These are phyloP conservation scores for Girardia tigrina DNA, from an alignment of 2,888 invertebrate species.

Conservation along the genomic window DNA sequence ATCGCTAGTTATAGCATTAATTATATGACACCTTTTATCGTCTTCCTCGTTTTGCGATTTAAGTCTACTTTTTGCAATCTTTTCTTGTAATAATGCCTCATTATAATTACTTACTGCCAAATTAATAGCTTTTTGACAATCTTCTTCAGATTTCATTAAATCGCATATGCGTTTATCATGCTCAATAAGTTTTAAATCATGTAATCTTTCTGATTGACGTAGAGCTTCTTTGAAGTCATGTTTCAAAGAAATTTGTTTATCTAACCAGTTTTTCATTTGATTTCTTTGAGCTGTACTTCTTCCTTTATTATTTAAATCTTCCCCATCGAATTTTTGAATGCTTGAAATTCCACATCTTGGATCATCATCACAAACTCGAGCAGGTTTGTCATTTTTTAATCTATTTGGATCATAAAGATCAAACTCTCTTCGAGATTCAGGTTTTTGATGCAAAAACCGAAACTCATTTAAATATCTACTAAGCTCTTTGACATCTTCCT, in stretches of 20 bases:
- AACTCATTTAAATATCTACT: slow-evolving; percentile 62
- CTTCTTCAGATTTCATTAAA: slow-evolving; percentile 62
- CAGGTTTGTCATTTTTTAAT: slow-evolving; percentile 63
- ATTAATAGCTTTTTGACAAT: slow-evolving; percentile 62
- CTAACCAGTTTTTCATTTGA: slow-evolving; percentile 69
- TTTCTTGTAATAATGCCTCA: slow-evolving; percentile 58
- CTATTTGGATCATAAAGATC: slow-evolving; percentile 72
- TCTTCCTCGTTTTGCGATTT: slow-evolving; percentile 56
- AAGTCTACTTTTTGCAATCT: slow-evolving; percentile 51
- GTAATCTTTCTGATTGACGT: slow-evolving; percentile 40
- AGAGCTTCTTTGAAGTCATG: slow-evolving; percentile 40
- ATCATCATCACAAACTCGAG: slow-evolving; percentile 61
- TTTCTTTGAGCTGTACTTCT: slow-evolving; percentile 63
- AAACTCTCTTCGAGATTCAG: slow-evolving; percentile 66
- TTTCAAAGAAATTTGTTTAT: slow-evolving; percentile 60
- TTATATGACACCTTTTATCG: slow-evolving; percentile 60
- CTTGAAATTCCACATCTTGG: slow-evolving; percentile 65
- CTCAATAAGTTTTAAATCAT: slow-evolving; percentile 48
- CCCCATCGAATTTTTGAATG: slow-evolving; percentile 76
- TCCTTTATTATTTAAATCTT: slow-evolving; percentile 62
- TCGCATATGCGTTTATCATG: slow-evolving; percentile 52
- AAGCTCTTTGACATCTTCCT: slow-evolving; percentile 57
- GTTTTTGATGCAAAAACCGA: slow-evolving; percentile 62
- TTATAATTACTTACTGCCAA: slow-evolving; percentile 65
- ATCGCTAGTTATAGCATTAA: slow-evolving; percentile 51